Base-by-base conservation (phyloP, 2,113 vertebrate species). In the Cricetomys ansorgei region DNA sequence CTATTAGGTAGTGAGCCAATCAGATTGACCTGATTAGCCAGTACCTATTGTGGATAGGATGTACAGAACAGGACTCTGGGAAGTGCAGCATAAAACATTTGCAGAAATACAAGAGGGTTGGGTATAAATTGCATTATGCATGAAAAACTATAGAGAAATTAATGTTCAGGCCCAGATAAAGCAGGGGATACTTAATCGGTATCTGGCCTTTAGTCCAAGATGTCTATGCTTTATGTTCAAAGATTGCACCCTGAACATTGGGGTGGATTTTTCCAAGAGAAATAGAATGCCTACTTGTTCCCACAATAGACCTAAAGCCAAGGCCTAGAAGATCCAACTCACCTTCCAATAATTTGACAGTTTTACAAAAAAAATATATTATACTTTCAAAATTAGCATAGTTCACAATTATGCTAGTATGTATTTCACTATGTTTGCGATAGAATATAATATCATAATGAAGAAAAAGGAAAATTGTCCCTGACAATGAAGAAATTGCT, bases 361-460 rank as follows among this genome's bases (percentile, higher is more conserved):
- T 69, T 80, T 96, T 73, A 4, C 7, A 57, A 91, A 84, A 88
- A 92, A 25, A 87, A 92, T 87, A 55, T 19, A 34, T 73, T 91
- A 69, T 12, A 40, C 10, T n/a, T 40, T 45, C 40, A 3, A 95
- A 81, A 95, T 91, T 72, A 77, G 91, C 29, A 57, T 72, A 80
- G 77, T 83, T 25, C 31, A 73, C 34, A 84, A 37, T 83, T 92
- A 62, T 37, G 55, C 62, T 90, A 48, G 34, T 64, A 5, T 37
- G 81, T n/a, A 64, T 90, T 94, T 64, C 25, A 92, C 25, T 57
- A 50, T 43, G 11, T 10, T 83, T 70, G 62, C 10, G 70, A 70
- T 70, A 40, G 62, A 75, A 34, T 69, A 12, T 27, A 62, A 17
- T 50, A 48, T 81, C 19, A 89, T 29, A 37, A 81, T n/a, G 45